Evolutionary conservation across 1,140 invertebrate genomes (phyloP), one percentile per base, ranked within the genome.

Genomic region (Phortica variegata): DNA sequence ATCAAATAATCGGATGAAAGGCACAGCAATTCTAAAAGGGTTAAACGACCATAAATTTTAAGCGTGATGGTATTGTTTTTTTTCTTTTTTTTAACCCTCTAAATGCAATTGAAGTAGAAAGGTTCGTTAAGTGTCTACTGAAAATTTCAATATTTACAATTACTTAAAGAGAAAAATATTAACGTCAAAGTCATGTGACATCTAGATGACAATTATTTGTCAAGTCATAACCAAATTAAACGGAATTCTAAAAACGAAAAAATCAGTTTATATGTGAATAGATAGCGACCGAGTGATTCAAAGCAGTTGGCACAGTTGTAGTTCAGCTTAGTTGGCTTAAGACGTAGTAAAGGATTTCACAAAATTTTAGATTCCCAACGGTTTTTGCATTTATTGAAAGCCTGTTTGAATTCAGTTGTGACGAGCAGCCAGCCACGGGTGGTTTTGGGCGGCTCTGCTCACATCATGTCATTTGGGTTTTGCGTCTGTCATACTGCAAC

Each of bases 61-160:
- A 26, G n/a, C n/a, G n/a, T n/a, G n/a, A n/a, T n/a, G n/a, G n/a
- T n/a, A 26, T 26, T 26, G 23, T 26, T 26, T 26, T 26, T 26
- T 5, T 26, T 26, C 5, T 26, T 26, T 5, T 26, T 26, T 5
- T n/a, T n/a, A n/a, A n/a, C n/a, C n/a, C n/a, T n/a, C n/a, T n/a
- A n/a, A n/a, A n/a, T n/a, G n/a, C n/a, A n/a, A n/a, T n/a, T n/a
- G n/a, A n/a, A n/a, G n/a, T n/a, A n/a, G n/a, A n/a, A n/a, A n/a
- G n/a, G n/a, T n/a, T n/a, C n/a, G n/a, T n/a, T n/a, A n/a, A n/a
- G n/a, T n/a, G n/a, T n/a, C n/a, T n/a, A n/a, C n/a, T n/a, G n/a
- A n/a, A n/a, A n/a, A n/a, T 54, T 63, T 68, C 60, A 68, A 68
- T 68, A 68, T 68, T 68, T 68, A 69, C 63, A 68, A 68, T 68